Conservation (phyloP, 2,797 vertebrate genomes). For the Neosilurus hyrtlii region DNA sequence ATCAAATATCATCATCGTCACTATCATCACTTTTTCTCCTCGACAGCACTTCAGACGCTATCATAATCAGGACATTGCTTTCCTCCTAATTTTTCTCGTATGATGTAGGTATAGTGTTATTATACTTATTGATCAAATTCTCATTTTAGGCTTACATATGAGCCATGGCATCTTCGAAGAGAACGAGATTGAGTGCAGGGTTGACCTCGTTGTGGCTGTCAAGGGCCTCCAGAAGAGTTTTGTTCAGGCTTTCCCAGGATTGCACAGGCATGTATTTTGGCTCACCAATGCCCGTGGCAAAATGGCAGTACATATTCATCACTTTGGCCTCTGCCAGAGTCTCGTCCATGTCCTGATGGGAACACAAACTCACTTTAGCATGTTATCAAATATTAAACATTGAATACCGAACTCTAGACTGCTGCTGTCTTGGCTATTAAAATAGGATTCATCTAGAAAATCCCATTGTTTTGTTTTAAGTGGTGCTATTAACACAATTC, state of each 20-base stretch:
- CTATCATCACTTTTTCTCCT: conserved; percentile 13
- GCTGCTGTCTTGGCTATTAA: background rate
- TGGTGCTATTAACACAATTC: conserved; percentile 19
- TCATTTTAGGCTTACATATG: conserved; percentile 80
- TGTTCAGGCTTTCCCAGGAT: conserved; percentile 82
- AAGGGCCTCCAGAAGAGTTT: conserved; percentile 82
- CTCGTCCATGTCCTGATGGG: conserved; percentile 76
- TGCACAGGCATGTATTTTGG: conserved; percentile 81
- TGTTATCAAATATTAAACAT: conserved; percentile 46
- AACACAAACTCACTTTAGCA: conserved; percentile 44
- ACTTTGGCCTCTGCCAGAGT: conserved; percentile 69
- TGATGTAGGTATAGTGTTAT: background rate
- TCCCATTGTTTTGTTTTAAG: conserved; percentile 8
- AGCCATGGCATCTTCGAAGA: conserved; percentile 92
- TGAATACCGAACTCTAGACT: conserved; percentile 22
- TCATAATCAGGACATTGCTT: conserved; percentile 13
- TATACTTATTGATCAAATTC: background rate
- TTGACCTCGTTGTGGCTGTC: conserved; percentile 89
- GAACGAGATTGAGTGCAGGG: conserved; percentile 84
- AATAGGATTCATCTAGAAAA: conserved; percentile 2
- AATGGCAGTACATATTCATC: conserved; percentile 90
- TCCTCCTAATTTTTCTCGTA: background rate
- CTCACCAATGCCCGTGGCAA: conserved; percentile 81
- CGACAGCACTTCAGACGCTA: conserved; percentile 8
- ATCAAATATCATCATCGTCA: conserved; percentile 36